Evolutionary conservation across 2,888 invertebrate species (phyloP), one percentile per base, ranked within the genome.

Genomic region (Tachina fera): DNA sequence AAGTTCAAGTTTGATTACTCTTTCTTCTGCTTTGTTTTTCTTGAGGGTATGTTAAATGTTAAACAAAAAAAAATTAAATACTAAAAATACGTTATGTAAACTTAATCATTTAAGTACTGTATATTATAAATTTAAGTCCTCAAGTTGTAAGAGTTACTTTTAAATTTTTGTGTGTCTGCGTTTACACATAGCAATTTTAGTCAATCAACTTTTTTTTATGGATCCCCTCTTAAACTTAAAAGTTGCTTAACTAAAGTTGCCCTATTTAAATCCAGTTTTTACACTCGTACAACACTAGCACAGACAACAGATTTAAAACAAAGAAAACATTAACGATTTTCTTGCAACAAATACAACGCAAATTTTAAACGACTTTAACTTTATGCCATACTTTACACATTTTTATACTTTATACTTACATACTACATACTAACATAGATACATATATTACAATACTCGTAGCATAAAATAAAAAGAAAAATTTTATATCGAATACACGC

Each of bases 331-430:
- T 70, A 63, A 82, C 56, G 72, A 77, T 68, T 78, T 74, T 78
- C 70, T 82, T 78, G 75, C 63, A 85, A 82, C 82, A 75, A 60
- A 78, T 85, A 82, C 85, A 85, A 85, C 85, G 85, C 85, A 65
- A 71, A 78, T 70, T 75, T 41, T 51, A 78, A 85, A 82, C 82
- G 85, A 82, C 75, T 82, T 82, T 82, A 71, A 70, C 61, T 74
- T 74, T 31, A 77, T n/a, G n/a, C n/a, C n/a, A n/a, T n/a, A n/a
- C n/a, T n/a, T n/a, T n/a, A n/a, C n/a, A n/a, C n/a, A n/a, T n/a
- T n/a, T n/a, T n/a, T n/a, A n/a, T 70, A 68, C 72, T 31, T 31
- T 31, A 4, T 31, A 31, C 31, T 31, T 31, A 31, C 31, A 4
- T 31, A 81, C 13, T 13, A 58, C 56, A 39, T 45, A 75, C 43